phyloP scores from a whole-genome alignment of 2,797 vertebrate species.

The Phoeniculus purpureus region DNA sequence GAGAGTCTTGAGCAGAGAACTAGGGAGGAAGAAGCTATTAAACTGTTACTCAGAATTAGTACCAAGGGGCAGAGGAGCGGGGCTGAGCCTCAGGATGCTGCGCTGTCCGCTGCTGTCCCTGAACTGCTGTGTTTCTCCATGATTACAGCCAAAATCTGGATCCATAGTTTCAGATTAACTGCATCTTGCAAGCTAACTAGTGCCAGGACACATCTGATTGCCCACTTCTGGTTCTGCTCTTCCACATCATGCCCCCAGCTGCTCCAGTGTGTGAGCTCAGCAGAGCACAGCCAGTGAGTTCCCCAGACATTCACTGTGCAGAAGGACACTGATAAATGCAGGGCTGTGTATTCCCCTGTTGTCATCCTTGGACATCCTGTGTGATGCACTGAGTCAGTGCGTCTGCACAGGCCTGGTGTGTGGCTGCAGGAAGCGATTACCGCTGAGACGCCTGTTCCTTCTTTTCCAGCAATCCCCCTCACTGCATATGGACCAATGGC shows the following conservation, averaged over 20 bases:
- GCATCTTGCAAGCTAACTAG: not conserved
- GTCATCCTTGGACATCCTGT: not conserved
- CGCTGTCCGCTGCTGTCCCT: conserved; percentile 23
- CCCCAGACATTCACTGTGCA: accelerated
- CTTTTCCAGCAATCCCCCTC: conserved; percentile 91
- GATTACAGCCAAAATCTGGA: conserved; percentile 12
- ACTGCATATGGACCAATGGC: conserved; percentile 98
- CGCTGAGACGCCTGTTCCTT: conserved; percentile 33
- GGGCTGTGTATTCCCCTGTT: not conserved
- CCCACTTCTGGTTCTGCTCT: not conserved
- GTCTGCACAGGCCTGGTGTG: not conserved
- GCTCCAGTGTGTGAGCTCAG: not conserved
- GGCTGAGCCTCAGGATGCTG: not conserved
- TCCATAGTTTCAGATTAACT: conserved; percentile 27
- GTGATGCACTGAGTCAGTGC: not conserved
- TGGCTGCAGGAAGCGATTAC: not conserved
- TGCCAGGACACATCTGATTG: not conserved
- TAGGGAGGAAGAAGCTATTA: not conserved
- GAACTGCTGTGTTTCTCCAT: not conserved
- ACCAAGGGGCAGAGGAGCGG: not conserved
- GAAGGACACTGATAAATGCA: not conserved
- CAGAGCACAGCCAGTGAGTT: not conserved
- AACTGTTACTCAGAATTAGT: not conserved
- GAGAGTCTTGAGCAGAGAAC: not conserved
- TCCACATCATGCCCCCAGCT: not conserved